A percentile compares a stretch with the other conserved stretches of the same genome.
phyloP scores from a whole-genome alignment of 2,888 invertebrate genomes.

The Mylabris sibirica region DNA sequence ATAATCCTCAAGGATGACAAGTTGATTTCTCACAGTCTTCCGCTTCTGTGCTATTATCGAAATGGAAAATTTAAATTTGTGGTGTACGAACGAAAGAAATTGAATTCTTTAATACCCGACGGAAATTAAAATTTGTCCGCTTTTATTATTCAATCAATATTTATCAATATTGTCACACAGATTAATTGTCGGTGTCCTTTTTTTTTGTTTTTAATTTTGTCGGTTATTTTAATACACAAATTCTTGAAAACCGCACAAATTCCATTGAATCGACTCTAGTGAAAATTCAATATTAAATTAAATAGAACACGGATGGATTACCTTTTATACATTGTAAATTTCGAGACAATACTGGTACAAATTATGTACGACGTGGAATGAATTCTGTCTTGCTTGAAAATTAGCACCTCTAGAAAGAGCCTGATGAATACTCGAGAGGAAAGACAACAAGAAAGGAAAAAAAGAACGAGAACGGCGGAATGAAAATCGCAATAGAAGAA shows the following conservation, averaged over 20 bases:
- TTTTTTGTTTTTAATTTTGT: not conserved
- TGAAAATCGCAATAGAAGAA: not conserved
- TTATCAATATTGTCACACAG: not conserved
- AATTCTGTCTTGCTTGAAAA: not conserved
- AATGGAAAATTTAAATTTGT: not conserved
- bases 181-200: not conserved
- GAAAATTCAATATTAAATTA: too few relatives aligned
- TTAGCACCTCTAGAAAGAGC: not conserved
- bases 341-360: not conserved
- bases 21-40: not conserved
- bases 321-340: not conserved
- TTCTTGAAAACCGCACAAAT: too few relatives aligned
- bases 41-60: not conserved
- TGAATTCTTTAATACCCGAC: not conserved
- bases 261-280: too few relatives aligned
- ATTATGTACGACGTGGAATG: conserved; percentile 4
- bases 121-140: not conserved
- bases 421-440: not conserved
- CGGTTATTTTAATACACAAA: not conserved
- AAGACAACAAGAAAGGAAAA: not conserved
- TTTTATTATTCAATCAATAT: not conserved
- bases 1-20: not conserved
- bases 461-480: not conserved
- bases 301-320: not conserved
- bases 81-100: not conserved